Evolutionary conservation across 2,888 invertebrate genomes (phyloP), one percentile per base, ranked within the genome.

Genomic region (Metalampra italica): DNA sequence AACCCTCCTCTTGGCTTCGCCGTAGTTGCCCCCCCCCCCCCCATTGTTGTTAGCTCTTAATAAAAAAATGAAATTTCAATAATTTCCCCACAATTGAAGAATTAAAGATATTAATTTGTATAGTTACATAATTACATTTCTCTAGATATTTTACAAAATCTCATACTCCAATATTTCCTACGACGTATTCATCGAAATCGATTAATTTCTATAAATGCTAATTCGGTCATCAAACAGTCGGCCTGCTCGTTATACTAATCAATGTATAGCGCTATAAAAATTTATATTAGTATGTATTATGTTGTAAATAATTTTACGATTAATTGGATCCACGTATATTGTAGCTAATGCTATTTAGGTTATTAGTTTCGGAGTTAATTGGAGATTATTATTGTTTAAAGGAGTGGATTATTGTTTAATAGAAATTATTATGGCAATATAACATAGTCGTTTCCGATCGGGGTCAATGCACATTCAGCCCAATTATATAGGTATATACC

Each of bases 191-290:
- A 71, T 73, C 66, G 68, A 71, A 82, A 86, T 86, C 88, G 85
- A 86, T 86, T 85, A 86, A 83, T 87, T 82, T 81, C 77, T 76
- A 78, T 79, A 79, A 82, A 84, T 84, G 81, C 83, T 83, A 85
- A 86, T 82, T 82, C 68, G 71, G 75, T 81, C 82, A 75, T 85
- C 84, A 84, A 84, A 83, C 76, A 81, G 82, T 79, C 78, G 73
- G 76, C 61, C 57, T 62, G 72, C 71, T 82, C 81, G 84, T 86
- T 85, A 82, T 71, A 76, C 78, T 86, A 84, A 87, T 87, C 82
- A 84, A 79, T 76, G 79, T 78, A 77, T 81, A 69, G 81, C 72
- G 75, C 72, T 64, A 75, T 82, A 82, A 83, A 82, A 72, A 71
- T 81, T 79, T 78, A 80, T 78, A 36, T 36, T 36, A 36, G 68